Evolutionary conservation across 2,113 vertebrate genomes (phyloP).

Genomic region (Numenius arquata): DNA sequence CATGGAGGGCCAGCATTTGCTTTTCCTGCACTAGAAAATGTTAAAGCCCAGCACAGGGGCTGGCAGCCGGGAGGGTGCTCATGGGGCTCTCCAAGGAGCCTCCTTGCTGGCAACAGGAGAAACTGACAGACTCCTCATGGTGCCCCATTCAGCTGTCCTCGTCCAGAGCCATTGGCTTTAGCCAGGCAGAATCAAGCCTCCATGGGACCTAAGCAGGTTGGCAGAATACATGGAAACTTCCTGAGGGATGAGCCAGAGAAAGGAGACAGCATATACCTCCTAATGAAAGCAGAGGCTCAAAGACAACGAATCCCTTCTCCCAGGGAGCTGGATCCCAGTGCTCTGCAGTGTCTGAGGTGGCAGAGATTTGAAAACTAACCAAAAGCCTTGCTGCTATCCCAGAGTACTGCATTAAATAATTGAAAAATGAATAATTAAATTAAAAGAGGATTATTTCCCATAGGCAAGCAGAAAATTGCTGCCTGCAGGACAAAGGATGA

Average conservation of each 20-base stretch:
- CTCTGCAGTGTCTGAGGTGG: background rate
- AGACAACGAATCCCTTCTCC: background rate
- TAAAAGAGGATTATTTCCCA: conserved; percentile 63
- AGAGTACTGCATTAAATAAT: conserved; percentile 39
- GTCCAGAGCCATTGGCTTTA: background rate
- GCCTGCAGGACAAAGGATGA: conserved; percentile 25
- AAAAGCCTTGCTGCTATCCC: background rate
- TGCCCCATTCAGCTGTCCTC: background rate
- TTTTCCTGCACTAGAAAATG: background rate
- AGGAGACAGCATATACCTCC: background rate
- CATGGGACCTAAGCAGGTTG: background rate
- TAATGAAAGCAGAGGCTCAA: conserved; percentile 1
- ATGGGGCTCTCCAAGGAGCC: background rate
- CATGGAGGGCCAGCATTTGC: background rate
- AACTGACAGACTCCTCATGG: background rate
- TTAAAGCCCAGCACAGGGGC: background rate
- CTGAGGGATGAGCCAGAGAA: background rate
- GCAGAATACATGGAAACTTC: conserved; percentile 8
- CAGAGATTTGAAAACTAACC: conserved; percentile 19
- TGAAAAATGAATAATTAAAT: conserved; percentile 67
- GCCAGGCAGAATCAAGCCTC: background rate
- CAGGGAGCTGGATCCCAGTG: background rate
- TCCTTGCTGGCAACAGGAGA: background rate
- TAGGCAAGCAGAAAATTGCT: conserved; percentile 54
- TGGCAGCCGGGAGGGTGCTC: background rate